Evolutionary conservation across 2,113 vertebrate genomes (phyloP).

Genomic region (Mustela nigripes): DNA sequence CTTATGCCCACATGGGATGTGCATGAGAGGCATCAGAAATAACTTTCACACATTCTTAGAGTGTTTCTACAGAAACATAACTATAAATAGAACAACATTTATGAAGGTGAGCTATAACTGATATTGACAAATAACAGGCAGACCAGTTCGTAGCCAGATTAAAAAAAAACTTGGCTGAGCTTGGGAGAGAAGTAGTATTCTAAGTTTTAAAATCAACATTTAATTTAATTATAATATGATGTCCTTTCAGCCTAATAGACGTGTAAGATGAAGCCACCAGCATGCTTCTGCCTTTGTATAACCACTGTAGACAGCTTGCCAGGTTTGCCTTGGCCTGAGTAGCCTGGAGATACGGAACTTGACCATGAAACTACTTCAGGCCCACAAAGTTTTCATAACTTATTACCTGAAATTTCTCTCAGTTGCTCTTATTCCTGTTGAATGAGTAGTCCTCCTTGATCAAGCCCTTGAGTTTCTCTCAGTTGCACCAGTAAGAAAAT

Average conservation of each 20-base stretch:
- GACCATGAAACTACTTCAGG: neutral
- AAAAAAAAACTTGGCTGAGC: neutral
- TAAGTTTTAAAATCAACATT: neutral
- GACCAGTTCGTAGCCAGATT: neutral
- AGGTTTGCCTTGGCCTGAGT: neutral
- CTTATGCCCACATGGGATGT: neutral
- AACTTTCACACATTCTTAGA: neutral
- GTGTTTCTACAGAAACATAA: neutral
- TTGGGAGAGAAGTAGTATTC: neutral
- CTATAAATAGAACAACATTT: neutral
- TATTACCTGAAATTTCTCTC: neutral
- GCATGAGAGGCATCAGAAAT: neutral
- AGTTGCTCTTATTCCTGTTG: neutral
- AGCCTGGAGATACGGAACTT: neutral
- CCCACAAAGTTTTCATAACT: neutral
- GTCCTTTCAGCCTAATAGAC: neutral
- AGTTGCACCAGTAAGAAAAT: constrained; percentile 15
- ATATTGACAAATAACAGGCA: constrained; percentile 7
- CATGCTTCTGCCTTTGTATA: neutral
- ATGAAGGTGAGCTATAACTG: neutral
- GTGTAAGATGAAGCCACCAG: neutral
- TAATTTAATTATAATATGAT: neutral
- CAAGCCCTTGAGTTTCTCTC: neutral
- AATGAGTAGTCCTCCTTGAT: neutral
- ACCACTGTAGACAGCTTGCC: neutral